Conservation (phyloP, 2,797 vertebrate genomes). For the Champsocephalus gunnari region DNA sequence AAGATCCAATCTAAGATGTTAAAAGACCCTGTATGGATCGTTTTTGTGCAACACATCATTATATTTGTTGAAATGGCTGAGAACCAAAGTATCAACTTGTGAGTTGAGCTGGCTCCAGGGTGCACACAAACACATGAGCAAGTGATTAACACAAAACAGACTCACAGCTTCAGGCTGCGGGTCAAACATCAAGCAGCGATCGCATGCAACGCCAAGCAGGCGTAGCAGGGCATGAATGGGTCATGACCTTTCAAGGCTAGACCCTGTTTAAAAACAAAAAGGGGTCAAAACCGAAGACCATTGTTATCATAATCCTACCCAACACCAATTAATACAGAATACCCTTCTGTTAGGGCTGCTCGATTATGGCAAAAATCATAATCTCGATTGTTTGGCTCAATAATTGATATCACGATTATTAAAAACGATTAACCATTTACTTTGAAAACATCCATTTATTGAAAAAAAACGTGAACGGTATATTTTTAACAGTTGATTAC, state of each 20-base stretch:
- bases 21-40: no score
- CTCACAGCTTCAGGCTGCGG: constrained; percentile 26
- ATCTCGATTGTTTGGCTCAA: no score
- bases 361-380: no score
- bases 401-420: no score
- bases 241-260: constrained; percentile 14
- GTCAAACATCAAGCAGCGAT: background rate
- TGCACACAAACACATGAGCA: constrained; percentile 3
- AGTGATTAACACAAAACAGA: constrained; percentile 10
- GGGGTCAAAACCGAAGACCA: background rate
- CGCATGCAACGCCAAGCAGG: background rate
- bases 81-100: background rate
- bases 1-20: no score
- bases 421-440: no score
- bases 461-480: no score
- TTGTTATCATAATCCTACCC: background rate
- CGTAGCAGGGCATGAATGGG: background rate
- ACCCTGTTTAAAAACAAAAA: background rate
- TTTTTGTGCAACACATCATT: background rate
- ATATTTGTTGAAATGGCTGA: background rate
- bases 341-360: background rate
- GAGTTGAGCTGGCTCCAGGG: background rate
- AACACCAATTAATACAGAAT: background rate
- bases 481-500: no score
- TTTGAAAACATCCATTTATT: no score